phyloP scores from a whole-genome alignment of 2,888 invertebrate species.

The Scaptomyza polygonia region DNA sequence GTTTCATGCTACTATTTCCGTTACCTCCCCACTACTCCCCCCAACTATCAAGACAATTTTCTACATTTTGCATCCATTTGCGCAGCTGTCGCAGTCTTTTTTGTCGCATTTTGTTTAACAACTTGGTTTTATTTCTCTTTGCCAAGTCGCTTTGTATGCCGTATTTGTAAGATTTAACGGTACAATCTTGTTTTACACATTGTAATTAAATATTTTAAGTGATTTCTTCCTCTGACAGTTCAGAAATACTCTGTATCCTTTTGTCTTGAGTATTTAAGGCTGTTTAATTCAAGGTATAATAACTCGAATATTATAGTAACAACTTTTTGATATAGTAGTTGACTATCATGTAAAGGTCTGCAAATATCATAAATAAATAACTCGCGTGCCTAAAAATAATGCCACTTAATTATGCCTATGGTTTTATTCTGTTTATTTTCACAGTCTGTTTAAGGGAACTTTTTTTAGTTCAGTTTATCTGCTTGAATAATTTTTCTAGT shows the following conservation, averaged over 20 bases:
- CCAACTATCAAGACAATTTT: not conserved
- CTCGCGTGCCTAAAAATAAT: conserved; percentile 52
- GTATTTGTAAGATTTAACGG: conserved; percentile 6
- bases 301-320: too few relatives aligned
- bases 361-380: not conserved
- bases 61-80: conserved; percentile 11
- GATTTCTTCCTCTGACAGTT: too few relatives aligned
- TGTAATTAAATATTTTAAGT: conserved; percentile 76
- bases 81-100: conserved; percentile 38
- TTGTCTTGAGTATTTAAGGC: too few relatives aligned
- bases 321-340: too few relatives aligned
- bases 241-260: too few relatives aligned
- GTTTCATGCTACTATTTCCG: conserved; percentile 48
- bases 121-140: conserved; percentile 64
- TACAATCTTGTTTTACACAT: conserved; percentile 50
- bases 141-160: conserved; percentile 36
- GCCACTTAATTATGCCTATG: not conserved
- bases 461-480: conserved; percentile 36
- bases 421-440: conserved; percentile 39
- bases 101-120: conserved; percentile 54
- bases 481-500: conserved; percentile 26
- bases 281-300: too few relatives aligned
- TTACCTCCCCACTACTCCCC: conserved; percentile 8
- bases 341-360: too few relatives aligned
- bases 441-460: conserved; percentile 3